Conservation (phyloP, 2,797 vertebrate genomes). For the Arctocebus calabarensis region DNA sequence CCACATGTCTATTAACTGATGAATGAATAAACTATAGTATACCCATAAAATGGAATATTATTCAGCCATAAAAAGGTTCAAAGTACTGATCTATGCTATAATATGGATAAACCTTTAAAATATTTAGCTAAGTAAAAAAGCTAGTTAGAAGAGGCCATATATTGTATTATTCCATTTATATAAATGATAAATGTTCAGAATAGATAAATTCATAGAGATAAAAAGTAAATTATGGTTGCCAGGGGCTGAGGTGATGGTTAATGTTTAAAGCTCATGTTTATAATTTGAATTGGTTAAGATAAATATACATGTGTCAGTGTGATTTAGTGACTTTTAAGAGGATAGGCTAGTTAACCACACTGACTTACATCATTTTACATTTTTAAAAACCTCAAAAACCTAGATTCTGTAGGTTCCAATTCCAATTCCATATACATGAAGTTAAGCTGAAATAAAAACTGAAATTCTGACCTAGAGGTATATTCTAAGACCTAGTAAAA, state of each 20-base stretch:
- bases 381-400: neutral
- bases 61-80: neutral
- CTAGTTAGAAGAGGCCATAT: neutral
- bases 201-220: neutral
- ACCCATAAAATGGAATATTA: neutral
- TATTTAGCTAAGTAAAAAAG: neutral
- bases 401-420: conserved; percentile 21
- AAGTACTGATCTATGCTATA: neutral
- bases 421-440: neutral
- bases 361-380: conserved; percentile 31
- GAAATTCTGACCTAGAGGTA: neutral
- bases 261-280: neutral
- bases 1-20: neutral
- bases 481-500: neutral
- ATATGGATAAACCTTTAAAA: neutral
- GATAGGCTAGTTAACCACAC: neutral
- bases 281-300: conserved; percentile 1
- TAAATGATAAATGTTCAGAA: neutral
- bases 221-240: neutral
- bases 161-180: neutral
- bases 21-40: neutral
- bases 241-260: neutral
- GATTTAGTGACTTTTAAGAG: conserved; percentile 10
- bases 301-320: neutral
- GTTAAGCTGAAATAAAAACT: neutral